Evolutionary conservation across 2,113 vertebrate genomes (phyloP).

Genomic region (Macquaria ambigua): DNA sequence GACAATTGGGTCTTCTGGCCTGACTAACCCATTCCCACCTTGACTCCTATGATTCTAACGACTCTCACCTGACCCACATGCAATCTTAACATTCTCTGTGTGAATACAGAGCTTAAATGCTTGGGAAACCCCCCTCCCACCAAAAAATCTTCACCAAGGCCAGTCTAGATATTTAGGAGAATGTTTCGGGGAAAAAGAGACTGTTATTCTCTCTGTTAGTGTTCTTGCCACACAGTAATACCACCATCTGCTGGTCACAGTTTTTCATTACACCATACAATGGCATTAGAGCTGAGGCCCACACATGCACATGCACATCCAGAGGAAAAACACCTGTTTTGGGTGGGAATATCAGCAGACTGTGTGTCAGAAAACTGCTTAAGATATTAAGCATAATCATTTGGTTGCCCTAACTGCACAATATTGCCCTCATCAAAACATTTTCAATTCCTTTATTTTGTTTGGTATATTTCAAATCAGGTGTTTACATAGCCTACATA

Average conservation of each 20-base stretch:
- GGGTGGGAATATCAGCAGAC: not conserved
- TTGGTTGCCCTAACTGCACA: not conserved
- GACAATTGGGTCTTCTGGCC: not conserved
- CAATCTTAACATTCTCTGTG: not conserved
- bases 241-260: conserved; percentile 68
- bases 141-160: no score
- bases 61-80: not conserved
- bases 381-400: not conserved
- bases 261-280: conserved; percentile 1
- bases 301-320: not conserved
- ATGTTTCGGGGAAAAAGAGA: not conserved
- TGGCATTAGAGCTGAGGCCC: not conserved
- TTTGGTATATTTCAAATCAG: not conserved
- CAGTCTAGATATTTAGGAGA: not conserved
- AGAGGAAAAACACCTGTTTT: not conserved
- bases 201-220: not conserved
- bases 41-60: not conserved
- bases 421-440: not conserved
- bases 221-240: conserved; percentile 15
- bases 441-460: not conserved
- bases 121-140: no score
- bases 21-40: not conserved
- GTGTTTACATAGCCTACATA: no score
- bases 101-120: no score
- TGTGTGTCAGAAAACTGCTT: not conserved